Conservation (phyloP, 2,113 vertebrate genomes). For the Chionomys nivalis region DNA sequence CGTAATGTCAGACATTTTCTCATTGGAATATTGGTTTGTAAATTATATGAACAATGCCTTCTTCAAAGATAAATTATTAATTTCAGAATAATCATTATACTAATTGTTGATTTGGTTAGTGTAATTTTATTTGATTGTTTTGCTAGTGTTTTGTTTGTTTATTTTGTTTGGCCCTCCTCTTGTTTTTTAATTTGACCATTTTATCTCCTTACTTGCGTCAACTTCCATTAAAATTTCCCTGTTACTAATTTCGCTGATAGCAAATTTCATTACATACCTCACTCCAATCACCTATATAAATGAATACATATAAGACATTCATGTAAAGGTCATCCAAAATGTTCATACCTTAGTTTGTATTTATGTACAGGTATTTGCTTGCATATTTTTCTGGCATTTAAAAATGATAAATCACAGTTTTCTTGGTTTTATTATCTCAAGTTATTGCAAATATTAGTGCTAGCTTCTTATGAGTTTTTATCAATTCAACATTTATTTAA, state of each 20-base stretch:
- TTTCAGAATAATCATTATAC: background rate
- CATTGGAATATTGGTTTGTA: background rate
- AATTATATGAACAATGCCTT: accelerated
- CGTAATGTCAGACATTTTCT: background rate
- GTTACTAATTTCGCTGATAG: background rate
- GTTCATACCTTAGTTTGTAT: background rate
- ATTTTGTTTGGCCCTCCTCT: background rate
- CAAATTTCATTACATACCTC: background rate
- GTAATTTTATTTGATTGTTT: background rate
- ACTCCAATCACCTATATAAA: background rate
- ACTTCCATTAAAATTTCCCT: background rate
- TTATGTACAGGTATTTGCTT: background rate
- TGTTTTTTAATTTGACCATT: background rate
- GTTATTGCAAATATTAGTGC: background rate
- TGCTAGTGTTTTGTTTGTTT: background rate
- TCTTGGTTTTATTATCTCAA: background rate
- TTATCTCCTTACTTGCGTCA: background rate
- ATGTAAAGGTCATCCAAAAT: background rate
- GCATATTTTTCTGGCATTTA: background rate
- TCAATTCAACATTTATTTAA: background rate
- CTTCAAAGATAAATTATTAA: background rate
- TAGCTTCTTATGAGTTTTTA: background rate
- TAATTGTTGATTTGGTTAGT: background rate
- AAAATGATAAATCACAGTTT: background rate
- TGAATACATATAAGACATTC: background rate